phyloP scores from a whole-genome alignment of 2,888 invertebrate genomes.

The Xanthorhoe designata region DNA sequence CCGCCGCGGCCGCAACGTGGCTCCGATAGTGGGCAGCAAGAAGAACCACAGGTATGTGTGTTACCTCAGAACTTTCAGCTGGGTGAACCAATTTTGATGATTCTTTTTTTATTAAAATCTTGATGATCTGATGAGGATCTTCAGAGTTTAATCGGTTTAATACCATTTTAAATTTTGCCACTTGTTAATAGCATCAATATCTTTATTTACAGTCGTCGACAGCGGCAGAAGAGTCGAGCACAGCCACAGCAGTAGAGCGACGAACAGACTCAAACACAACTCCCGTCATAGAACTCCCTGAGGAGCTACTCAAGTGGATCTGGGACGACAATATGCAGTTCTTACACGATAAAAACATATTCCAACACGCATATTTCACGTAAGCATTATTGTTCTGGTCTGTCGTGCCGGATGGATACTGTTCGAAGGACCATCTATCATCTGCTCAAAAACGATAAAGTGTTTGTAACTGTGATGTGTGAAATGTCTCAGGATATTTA shows the following conservation, averaged over 20 bases:
- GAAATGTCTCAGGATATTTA: no score
- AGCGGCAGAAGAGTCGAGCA: conserved; percentile 60
- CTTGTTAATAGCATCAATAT: neutral
- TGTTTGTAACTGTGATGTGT: neutral
- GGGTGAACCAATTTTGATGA: no score
- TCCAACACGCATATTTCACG: conserved; percentile 98
- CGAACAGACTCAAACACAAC: conserved; percentile 54
- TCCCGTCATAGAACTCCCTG: conserved; percentile 86
- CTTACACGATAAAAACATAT: conserved; percentile 97
- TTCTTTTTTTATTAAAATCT: no score
- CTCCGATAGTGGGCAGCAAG: conserved; percentile 69
- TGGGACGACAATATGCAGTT: conserved; percentile 99
- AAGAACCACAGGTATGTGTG: conserved; percentile 72
- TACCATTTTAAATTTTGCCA: no score
- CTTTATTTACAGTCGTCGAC: conserved; percentile 63
- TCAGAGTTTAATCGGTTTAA: no score
- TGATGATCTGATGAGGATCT: no score
- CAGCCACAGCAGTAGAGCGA: conserved; percentile 59
- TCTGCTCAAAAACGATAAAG: neutral
- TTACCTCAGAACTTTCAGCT: no score
- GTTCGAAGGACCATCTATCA: neutral
- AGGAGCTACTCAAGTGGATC: conserved; percentile 97
- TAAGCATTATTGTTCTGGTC: conserved; percentile 68
- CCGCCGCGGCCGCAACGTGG: conserved; percentile 77
- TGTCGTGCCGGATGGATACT: neutral